phyloP scores from a whole-genome alignment of 2,797 vertebrate genomes.

The Coreius guichenoti region DNA sequence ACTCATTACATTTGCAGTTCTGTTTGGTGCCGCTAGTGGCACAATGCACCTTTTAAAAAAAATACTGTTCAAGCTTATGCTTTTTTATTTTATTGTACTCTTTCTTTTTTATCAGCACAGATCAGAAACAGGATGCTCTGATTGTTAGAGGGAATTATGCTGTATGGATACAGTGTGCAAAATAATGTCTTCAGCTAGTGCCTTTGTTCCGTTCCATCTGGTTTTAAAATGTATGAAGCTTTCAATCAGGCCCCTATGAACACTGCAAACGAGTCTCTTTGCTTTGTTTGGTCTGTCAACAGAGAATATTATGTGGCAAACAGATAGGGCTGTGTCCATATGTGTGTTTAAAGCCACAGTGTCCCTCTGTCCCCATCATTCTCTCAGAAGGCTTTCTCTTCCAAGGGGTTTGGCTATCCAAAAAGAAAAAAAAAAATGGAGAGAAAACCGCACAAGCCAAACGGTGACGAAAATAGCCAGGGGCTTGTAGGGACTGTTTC shows the following conservation, averaged over 20 bases:
- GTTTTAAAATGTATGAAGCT: constrained; percentile 45
- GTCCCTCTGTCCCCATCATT: constrained; percentile 29
- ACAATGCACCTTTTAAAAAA: not conserved
- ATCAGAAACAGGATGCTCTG: not conserved
- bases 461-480: constrained; percentile 40
- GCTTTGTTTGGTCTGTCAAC: constrained; percentile 56
- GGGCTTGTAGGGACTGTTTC: constrained; percentile 51
- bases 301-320: constrained; percentile 44
- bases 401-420: constrained; percentile 42
- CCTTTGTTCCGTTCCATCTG: constrained; percentile 43
- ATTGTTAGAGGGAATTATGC: constrained; percentile 14
- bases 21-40: not conserved
- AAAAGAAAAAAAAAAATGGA: constrained; percentile 35
- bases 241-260: constrained; percentile 26
- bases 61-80: not conserved
- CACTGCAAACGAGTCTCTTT: constrained; percentile 18
- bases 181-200: constrained; percentile 16
- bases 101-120: not conserved
- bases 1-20: not conserved
- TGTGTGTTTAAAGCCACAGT: constrained; percentile 27
- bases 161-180: constrained; percentile 28
- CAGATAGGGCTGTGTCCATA: constrained; percentile 31
- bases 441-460: constrained; percentile 8
- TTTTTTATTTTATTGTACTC: not conserved
- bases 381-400: constrained; percentile 22